phyloP scores from a whole-genome alignment of 2,888 invertebrate species.

The Bellardia bayeri region DNA sequence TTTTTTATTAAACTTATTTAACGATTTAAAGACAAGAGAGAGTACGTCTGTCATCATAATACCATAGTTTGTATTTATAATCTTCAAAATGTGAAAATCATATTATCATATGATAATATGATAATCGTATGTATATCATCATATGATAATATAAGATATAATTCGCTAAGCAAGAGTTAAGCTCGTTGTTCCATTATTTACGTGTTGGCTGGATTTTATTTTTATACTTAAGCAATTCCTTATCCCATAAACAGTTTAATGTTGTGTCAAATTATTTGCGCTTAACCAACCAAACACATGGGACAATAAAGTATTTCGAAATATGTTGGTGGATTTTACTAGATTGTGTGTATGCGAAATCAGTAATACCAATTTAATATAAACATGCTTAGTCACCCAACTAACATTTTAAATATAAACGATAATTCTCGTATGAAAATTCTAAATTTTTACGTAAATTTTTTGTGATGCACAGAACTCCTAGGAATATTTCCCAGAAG shows the following conservation, averaged over 20 bases:
- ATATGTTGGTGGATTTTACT: background rate
- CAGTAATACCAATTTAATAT: background rate
- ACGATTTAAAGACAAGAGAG: too few relatives aligned
- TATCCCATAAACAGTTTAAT: slow-evolving; percentile 28
- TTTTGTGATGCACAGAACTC: too few relatives aligned
- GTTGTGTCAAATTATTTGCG: slow-evolving; percentile 41
- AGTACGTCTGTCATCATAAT: too few relatives aligned
- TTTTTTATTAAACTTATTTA: too few relatives aligned
- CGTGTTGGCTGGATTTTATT: slow-evolving; percentile 1
- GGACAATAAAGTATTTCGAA: background rate
- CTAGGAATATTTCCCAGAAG: too few relatives aligned
- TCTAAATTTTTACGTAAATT: too few relatives aligned
- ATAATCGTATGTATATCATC: too few relatives aligned
- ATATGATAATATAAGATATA: background rate
- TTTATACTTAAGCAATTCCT: background rate
- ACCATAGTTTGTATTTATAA: too few relatives aligned
- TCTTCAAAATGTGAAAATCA: too few relatives aligned
- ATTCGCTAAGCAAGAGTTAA: background rate
- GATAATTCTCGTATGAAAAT: too few relatives aligned
- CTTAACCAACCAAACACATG: slow-evolving; percentile 41
- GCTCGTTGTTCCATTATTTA: background rate
- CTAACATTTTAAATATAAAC: background rate
- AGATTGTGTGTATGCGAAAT: background rate
- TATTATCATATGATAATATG: too few relatives aligned
- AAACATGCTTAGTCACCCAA: background rate